Evolutionary conservation across 2,888 invertebrate genomes (phyloP).

Genomic region (Syrista parreyssii): DNA sequence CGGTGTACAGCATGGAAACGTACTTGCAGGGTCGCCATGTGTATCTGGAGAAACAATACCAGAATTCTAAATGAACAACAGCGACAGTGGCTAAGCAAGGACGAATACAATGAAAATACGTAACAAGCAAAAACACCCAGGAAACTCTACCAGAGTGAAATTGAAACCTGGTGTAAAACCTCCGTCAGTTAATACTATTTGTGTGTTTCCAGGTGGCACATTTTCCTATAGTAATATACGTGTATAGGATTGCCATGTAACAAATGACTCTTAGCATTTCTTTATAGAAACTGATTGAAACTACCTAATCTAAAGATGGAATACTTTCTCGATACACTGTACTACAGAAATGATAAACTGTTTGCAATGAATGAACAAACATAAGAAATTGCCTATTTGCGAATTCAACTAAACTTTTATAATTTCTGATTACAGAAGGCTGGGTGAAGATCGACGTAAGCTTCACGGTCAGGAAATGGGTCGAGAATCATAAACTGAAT

Average conservation of each 20-base stretch:
- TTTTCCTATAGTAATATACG: background rate
- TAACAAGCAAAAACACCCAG: background rate
- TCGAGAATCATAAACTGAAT: conserved; percentile 74
- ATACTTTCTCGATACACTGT: background rate
- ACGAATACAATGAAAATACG: background rate
- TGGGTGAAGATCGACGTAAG: conserved; percentile 86
- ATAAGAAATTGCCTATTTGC: background rate
- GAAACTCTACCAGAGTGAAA: background rate
- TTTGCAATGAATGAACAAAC: background rate
- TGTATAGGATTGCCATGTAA: background rate
- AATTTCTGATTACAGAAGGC: conserved; percentile 70
- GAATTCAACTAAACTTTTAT: background rate
- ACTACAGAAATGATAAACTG: background rate
- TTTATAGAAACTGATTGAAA: background rate
- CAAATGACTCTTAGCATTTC: background rate
- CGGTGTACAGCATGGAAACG: background rate
- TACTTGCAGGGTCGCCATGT: background rate
- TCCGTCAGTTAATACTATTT: background rate
- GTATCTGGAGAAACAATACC: background rate
- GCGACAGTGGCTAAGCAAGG: background rate
- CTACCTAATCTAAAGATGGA: background rate
- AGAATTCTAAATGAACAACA: background rate
- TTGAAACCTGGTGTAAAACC: background rate
- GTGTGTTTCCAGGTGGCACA: background rate
- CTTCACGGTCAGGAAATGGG: conserved; percentile 81